These are phyloP conservation scores for Drosophila tanythrix DNA, from an alignment of 2,888 invertebrate species.

Conservation along the genomic window DNA sequence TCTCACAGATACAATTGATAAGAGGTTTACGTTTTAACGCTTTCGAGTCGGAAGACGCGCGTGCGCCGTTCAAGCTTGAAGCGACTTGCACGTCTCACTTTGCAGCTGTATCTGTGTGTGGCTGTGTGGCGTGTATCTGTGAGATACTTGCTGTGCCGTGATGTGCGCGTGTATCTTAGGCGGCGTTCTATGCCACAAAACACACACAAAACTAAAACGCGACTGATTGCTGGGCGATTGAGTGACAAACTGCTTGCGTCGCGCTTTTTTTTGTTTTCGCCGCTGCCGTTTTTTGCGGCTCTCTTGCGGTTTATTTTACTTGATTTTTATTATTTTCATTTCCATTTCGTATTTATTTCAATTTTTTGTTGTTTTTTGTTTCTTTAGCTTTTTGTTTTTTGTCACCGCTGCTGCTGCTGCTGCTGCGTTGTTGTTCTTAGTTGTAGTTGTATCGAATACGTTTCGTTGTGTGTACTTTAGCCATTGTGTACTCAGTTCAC, in stretches of 20 bases:
- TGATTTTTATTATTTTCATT: slow-evolving; percentile 46
- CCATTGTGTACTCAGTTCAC: slow-evolving; percentile 77
- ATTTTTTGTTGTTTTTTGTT: slow-evolving; percentile 35
- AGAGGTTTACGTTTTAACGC: slow-evolving; percentile 30
- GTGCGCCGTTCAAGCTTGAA: slow-evolving; percentile 39
- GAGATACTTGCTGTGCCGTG: slow-evolving; percentile 33
- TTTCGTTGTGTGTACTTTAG: slow-evolving; percentile 62
- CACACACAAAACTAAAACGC: slow-evolving; percentile 48
- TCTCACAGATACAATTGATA: slow-evolving; percentile 30
- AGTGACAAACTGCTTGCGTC: slow-evolving; percentile 75
- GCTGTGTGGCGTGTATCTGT: slow-evolving; percentile 4
- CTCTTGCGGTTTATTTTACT: slow-evolving; percentile 73
- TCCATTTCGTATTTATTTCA: slow-evolving; percentile 7
- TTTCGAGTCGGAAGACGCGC: slow-evolving; percentile 36
- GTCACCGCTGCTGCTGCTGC: background rate
- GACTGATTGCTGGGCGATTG: slow-evolving; percentile 75
- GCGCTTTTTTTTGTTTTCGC: slow-evolving; percentile 46
- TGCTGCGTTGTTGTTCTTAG: slow-evolving; percentile 23
- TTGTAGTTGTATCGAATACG: slow-evolving; percentile 45
- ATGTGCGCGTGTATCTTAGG: slow-evolving; percentile 20
- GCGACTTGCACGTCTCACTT: slow-evolving; percentile 33
- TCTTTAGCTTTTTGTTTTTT: slow-evolving; percentile 42
- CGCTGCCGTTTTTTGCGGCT: slow-evolving; percentile 59
- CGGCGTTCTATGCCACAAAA: slow-evolving; percentile 18
- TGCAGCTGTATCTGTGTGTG: background rate